phyloP scores from a whole-genome alignment of 1,140 invertebrate genomes.

The Homarus americanus region DNA sequence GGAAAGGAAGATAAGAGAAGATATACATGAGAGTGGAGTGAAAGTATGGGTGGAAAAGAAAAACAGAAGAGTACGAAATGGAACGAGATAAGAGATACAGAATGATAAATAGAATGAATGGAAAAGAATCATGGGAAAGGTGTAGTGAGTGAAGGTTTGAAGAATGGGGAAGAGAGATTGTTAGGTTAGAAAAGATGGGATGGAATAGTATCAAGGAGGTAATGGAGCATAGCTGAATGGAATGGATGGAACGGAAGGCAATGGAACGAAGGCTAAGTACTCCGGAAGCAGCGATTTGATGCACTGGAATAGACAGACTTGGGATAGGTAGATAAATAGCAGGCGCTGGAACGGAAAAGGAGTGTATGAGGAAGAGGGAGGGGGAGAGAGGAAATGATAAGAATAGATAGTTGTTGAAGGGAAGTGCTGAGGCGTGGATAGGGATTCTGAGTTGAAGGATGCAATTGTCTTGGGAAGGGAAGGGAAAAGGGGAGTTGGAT shows the following conservation, averaged over 20 bases:
- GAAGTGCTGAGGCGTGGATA: background rate
- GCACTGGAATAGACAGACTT: no score
- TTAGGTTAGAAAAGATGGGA: no score
- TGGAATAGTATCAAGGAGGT: background rate
- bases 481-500: background rate
- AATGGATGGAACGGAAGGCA: background rate
- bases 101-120: no score
- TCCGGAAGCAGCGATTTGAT: no score
- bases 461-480: no score
- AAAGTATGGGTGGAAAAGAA: background rate
- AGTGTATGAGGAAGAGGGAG: background rate
- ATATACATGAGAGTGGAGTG: background rate
- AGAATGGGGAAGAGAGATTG: background rate
- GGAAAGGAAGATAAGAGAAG: background rate
- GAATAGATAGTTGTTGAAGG: background rate
- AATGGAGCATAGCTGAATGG: background rate
- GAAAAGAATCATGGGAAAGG: background rate
- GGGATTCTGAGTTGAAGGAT: no score
- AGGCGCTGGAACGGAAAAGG: background rate
- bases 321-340: no score
- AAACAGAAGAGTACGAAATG: no score
- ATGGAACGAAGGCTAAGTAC: background rate
- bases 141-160: background rate
- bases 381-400: conserved; percentile 5
- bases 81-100: no score